Percentiles rank a stretch among this genome's conserved stretches.
These are phyloP conservation scores for Paralvinella palmiformis DNA, from an alignment of 1,140 invertebrate species.

Conservation along the genomic window DNA sequence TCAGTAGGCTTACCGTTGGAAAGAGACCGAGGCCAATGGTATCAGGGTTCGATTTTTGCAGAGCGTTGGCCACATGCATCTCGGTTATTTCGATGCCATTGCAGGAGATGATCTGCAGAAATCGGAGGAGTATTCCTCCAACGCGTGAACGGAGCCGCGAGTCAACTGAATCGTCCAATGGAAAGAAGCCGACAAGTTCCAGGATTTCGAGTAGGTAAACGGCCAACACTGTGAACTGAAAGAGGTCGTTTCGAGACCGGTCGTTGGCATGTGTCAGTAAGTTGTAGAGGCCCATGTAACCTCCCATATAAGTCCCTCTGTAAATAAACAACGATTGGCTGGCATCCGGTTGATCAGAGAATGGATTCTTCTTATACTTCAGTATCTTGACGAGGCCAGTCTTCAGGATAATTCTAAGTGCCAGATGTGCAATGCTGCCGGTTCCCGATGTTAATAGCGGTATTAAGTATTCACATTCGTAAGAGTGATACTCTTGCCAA, in stretches of 20 bases:
- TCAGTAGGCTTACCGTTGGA: slow-evolving; percentile 79
- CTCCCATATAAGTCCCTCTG: not conserved
- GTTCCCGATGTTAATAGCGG: slow-evolving; percentile 64
- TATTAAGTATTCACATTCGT: slow-evolving; percentile 72
- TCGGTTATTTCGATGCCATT: slow-evolving; percentile 88
- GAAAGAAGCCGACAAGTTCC: slow-evolving; percentile 1
- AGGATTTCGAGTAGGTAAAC: slow-evolving; percentile 10
- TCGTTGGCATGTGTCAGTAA: slow-evolving; percentile 13
- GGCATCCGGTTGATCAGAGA: slow-evolving; percentile 2
- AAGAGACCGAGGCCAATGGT: slow-evolving; percentile 76
- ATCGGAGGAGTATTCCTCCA: slow-evolving; percentile 67
- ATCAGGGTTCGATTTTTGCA: slow-evolving; percentile 53
- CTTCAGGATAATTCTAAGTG: slow-evolving; percentile 65
- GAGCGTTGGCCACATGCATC: slow-evolving; percentile 51
- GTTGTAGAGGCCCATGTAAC: slow-evolving; percentile 11
- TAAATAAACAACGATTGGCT: not conserved
- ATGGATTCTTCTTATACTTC: slow-evolving; percentile 10
- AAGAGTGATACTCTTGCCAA: slow-evolving; percentile 63
- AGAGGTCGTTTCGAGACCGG: slow-evolving; percentile 9
- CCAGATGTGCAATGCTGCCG: slow-evolving; percentile 71
- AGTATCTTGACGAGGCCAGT: not conserved
- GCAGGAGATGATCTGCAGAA: slow-evolving; percentile 81
- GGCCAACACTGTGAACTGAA: slow-evolving; percentile 19
- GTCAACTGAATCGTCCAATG: not conserved
- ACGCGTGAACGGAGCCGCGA: slow-evolving; percentile 50